A percentile compares a stretch with the other conserved stretches of the same genome.
Evolutionary conservation across 1,140 invertebrate genomes (phyloP).

Genomic region (Calliphora vicina): DNA sequence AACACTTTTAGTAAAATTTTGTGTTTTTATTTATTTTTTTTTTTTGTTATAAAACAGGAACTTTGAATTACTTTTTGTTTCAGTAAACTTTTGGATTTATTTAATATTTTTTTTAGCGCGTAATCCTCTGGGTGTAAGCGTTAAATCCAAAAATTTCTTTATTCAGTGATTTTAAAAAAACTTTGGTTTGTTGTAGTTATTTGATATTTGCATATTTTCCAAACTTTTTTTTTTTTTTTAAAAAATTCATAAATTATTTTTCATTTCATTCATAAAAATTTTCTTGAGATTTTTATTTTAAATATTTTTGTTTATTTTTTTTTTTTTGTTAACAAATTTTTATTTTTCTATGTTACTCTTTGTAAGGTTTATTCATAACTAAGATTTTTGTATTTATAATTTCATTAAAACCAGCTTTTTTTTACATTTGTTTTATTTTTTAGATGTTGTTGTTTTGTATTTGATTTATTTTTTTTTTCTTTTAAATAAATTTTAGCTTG

Average conservation of each 20-base stretch:
- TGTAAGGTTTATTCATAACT: background rate
- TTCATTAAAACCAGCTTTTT: slow-evolving; percentile 19
- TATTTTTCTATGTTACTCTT: background rate
- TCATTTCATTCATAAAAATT: background rate
- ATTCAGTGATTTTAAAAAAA: background rate
- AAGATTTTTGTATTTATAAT: slow-evolving; percentile 16
- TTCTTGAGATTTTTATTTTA: background rate
- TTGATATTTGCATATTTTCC: background rate
- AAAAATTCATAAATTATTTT: slow-evolving; percentile 23
- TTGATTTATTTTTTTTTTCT: background rate
- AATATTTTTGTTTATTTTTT: background rate
- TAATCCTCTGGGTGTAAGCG: slow-evolving; percentile 11
- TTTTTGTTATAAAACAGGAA: slow-evolving; percentile 17
- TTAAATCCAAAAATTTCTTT: background rate
- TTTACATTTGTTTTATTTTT: background rate
- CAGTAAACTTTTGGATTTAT: slow-evolving; percentile 23
- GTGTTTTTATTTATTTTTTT: background rate
- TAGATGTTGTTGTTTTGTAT: background rate
- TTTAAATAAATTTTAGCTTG: slow-evolving; percentile 26
- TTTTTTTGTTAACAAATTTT: background rate
- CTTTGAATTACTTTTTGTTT: slow-evolving; percentile 25
- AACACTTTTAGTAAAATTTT: background rate
- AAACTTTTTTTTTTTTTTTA: background rate
- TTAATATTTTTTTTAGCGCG: slow-evolving; percentile 9
- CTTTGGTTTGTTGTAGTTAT: background rate